A percentile compares a stretch with the other conserved stretches of the same genome.
Evolutionary conservation across 2,797 vertebrate genomes (phyloP).

Genomic region (Toxotes lorentzi): DNA sequence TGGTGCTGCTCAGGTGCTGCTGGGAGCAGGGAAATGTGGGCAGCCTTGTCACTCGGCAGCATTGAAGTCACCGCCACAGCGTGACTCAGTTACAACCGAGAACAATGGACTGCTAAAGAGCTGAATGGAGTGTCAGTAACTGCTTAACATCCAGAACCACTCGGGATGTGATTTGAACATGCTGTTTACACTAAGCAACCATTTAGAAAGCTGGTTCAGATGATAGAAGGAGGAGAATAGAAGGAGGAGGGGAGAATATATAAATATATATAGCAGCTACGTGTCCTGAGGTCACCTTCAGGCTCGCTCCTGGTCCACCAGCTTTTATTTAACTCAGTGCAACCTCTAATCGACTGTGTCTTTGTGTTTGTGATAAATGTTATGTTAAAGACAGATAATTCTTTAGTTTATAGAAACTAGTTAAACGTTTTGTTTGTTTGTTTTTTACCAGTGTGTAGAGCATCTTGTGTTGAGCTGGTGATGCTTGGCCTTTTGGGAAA

Average conservation of each 20-base stretch:
- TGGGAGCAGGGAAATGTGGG: constrained; percentile 22
- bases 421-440: not conserved
- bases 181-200: not conserved
- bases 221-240: not conserved
- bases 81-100: constrained; percentile 51
- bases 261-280: not conserved
- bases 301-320: too few relatives aligned
- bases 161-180: constrained; percentile 25
- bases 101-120: constrained; percentile 45
- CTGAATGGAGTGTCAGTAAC: constrained; percentile 34
- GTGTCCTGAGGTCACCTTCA: too few relatives aligned
- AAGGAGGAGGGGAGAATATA: not conserved
- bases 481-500: too few relatives aligned
- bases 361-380: too few relatives aligned
- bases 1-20: constrained; percentile 59
- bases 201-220: not conserved
- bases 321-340: too few relatives aligned
- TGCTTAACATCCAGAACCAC: constrained; percentile 8
- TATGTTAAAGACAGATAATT: not conserved
- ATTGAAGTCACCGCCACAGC: constrained; percentile 48
- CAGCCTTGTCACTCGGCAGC: constrained; percentile 36
- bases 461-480: too few relatives aligned
- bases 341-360: too few relatives aligned
- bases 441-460: not conserved
- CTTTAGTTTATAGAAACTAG: not conserved